A percentile compares a stretch with the other conserved stretches of the same genome.
Conservation (phyloP, 2,888 invertebrate species). For the Corbicula japonica region DNA sequence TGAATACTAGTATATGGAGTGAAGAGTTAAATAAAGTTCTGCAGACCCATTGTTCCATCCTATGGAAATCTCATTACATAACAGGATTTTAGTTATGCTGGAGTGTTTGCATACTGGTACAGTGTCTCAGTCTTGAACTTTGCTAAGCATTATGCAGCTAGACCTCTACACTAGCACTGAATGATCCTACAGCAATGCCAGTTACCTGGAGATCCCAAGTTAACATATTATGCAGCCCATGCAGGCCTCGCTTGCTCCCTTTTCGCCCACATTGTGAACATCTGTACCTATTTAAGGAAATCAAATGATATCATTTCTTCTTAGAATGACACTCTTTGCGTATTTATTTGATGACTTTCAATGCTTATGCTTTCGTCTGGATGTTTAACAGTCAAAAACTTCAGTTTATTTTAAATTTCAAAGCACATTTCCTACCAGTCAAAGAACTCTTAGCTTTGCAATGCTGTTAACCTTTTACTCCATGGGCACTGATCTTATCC, state of each 20-base stretch:
- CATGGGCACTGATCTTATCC: too few species aligned
- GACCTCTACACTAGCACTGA: not conserved
- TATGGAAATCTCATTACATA: too few species aligned
- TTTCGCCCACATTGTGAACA: not conserved
- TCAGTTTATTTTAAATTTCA: not conserved
- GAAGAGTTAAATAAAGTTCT: too few species aligned
- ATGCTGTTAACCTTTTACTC: not conserved
- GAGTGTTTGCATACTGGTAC: too few species aligned
- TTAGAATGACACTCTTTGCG: too few species aligned
- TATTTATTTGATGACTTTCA: too few species aligned
- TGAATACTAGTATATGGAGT: too few species aligned
- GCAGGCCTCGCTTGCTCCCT: slow-evolving; percentile 4
- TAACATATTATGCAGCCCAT: not conserved
- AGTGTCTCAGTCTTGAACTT: too few species aligned
- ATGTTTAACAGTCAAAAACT: not conserved
- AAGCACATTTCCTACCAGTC: slow-evolving; percentile 3
- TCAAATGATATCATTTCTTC: not conserved
- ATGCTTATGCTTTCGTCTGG: too few species aligned
- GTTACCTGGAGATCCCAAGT: not conserved
- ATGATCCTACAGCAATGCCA: not conserved
- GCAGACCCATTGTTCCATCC: too few species aligned
- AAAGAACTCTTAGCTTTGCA: slow-evolving; percentile 1
- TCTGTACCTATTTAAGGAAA: slow-evolving; percentile 5
- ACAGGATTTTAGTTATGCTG: too few species aligned
- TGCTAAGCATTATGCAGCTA: not conserved